Percentiles rank a stretch among this genome's conserved stretches.
phyloP scores from a whole-genome alignment of 2,888 invertebrate species.

The Platynereis dumerilii region DNA sequence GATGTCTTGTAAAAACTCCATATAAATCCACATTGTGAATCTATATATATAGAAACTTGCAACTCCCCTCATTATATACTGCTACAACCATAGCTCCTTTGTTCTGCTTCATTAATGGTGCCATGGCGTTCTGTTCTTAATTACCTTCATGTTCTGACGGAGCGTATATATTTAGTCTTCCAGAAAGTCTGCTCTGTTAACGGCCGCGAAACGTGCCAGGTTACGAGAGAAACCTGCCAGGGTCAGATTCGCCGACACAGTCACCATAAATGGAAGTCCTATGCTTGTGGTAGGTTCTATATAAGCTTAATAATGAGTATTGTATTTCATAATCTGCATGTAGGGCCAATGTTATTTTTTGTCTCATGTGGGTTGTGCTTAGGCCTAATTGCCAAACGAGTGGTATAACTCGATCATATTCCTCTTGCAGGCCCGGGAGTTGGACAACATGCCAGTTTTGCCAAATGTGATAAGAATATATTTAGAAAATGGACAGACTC shows the following conservation, averaged over 20 bases:
- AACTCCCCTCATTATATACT: no score
- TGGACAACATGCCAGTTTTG: constrained; percentile 83
- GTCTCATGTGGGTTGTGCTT: background rate
- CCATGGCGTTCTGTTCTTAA: no score
- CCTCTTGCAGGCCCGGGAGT: background rate
- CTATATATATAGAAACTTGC: no score
- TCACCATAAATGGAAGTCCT: constrained; percentile 54
- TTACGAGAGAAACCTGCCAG: constrained; percentile 81
- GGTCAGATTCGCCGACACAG: constrained; percentile 84
- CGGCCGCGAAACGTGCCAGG: constrained; percentile 85
- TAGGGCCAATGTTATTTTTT: no score
- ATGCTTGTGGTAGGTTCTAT: constrained; percentile 49
- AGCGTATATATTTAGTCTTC: constrained; percentile 34
- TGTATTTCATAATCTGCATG: no score
- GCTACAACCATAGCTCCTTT: no score
- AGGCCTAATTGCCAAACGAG: background rate
- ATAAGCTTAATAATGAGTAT: no score
- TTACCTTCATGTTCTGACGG: no score
- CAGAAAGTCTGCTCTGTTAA: constrained; percentile 80
- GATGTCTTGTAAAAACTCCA: no score
- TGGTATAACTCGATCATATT: no score
- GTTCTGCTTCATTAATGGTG: no score
- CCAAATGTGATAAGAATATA: constrained; percentile 94
- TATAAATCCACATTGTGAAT: no score
- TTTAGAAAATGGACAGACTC: constrained; percentile 93